Evolutionary conservation across 1,140 invertebrate genomes (phyloP).

Genomic region (Drosophila willistoni): DNA sequence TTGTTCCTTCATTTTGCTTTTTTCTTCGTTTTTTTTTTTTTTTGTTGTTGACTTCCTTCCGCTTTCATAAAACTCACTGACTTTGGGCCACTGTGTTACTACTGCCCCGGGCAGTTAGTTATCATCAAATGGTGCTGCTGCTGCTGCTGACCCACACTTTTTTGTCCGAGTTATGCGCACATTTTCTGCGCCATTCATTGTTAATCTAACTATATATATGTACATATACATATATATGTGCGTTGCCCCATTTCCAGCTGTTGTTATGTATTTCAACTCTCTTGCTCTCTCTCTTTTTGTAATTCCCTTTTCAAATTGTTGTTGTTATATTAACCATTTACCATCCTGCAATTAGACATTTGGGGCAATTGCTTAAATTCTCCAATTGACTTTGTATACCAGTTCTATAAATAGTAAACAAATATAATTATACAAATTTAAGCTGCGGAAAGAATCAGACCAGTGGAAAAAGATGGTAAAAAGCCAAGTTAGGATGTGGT

Average conservation of each 20-base stretch:
- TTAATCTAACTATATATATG: constrained; percentile 40
- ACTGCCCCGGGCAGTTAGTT: constrained; percentile 10
- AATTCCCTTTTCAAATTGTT: constrained; percentile 17
- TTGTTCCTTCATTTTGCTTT: constrained; percentile 38
- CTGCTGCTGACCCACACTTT: constrained; percentile 36
- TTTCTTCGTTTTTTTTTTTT: background rate
- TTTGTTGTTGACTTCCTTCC: constrained; percentile 59
- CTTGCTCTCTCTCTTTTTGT: constrained; percentile 2
- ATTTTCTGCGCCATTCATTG: constrained; percentile 35
- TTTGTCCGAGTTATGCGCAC: constrained; percentile 40
- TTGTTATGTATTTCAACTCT: constrained; percentile 18
- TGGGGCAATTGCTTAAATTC: constrained; percentile 68
- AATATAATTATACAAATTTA: background rate
- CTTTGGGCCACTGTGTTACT: constrained; percentile 15
- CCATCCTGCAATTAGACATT: constrained; percentile 70
- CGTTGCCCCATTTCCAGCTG: constrained; percentile 47
- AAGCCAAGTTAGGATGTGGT: too few species aligned
- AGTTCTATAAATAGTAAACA: background rate
- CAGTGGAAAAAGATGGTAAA: too few species aligned
- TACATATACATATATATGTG: too few species aligned
- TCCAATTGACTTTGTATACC: constrained; percentile 23
- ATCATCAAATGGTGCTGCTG: constrained; percentile 36
- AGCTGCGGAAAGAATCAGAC: too few species aligned
- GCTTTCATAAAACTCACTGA: constrained; percentile 32
- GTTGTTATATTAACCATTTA: constrained; percentile 49